Evolutionary conservation across 2,797 vertebrate genomes (phyloP), one percentile per base, ranked within the genome.

Genomic region (Phrynocephalus forsythii): DNA sequence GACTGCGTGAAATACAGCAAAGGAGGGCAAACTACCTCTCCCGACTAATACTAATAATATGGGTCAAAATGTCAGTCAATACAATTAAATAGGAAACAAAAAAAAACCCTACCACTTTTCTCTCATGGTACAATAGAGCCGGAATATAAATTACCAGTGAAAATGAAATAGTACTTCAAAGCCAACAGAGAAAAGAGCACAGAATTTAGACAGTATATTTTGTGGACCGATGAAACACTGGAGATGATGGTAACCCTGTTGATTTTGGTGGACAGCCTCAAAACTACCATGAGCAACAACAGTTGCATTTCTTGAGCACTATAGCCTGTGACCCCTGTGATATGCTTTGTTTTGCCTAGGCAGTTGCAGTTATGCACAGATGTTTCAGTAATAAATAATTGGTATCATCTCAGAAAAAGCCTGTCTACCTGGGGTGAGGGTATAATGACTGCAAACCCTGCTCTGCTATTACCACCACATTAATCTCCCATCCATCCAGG

Each of bases 331-430:
- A 97, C 96, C 97, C 38, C 95, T 91, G 82, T 5, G 94, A 95
- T 95, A 94, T 82, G 94, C 96, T 97, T 97, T 97, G 96, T 97
- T 96, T 95, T 91, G 92, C 94, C 84, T 90, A 95, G 96, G 95
- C 97, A 97, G 97, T 96, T 97, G 97, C 96, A 95, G 95, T 97
- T 96, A 96, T 97, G 96, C 96, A 97, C 97, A 97, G 97, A 97
- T 97, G 97, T 97, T 97, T 97, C 95, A 72, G 97, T 96, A 96
- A 96, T 96, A 97, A 97, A 97, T 96, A 97, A 97, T 96, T 96
- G 97, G 96, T 96, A 97, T 97, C 97, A 97, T 97, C 95, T 94
- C 94, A 85, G 96, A 95, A 96, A 95, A 93, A 95, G 93, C 91
- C 89, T 94, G 86, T 91, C 97, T 97, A 97, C 97, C 96, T 96